These are phyloP conservation scores for Zapornia atra DNA, from an alignment of 2,113 vertebrate genomes.

Conservation along the genomic window DNA sequence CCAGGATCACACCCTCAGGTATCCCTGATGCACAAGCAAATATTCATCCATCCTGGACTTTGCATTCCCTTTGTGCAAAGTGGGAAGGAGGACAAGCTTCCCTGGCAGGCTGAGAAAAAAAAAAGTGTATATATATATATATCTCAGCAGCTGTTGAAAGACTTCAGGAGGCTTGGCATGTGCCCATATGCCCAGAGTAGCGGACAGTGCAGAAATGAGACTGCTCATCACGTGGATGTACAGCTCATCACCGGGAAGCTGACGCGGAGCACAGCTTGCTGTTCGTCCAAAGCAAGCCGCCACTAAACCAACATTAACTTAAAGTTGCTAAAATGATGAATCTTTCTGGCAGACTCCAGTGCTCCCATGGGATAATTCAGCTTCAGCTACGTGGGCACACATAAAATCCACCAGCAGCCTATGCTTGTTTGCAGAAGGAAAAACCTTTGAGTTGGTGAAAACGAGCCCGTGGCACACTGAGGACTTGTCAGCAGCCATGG, in stretches of 20 bases:
- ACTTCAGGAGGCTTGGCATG: conserved; percentile 32
- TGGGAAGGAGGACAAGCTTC: neutral
- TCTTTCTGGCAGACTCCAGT: neutral
- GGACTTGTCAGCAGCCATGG: neutral
- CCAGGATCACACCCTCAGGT: neutral
- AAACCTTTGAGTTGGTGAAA: conserved; percentile 10
- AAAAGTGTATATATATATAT: neutral
- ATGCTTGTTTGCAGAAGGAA: neutral
- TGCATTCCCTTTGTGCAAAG: neutral
- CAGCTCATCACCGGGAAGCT: neutral
- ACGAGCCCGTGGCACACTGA: neutral
- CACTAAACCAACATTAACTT: neutral
- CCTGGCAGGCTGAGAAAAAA: neutral
- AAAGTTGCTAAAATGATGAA: conserved; percentile 40
- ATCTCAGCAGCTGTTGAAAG: conserved; percentile 49
- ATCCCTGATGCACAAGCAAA: neutral
- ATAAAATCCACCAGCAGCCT: neutral
- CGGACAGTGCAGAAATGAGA: neutral
- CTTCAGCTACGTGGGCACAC: neutral
- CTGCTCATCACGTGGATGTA: neutral
- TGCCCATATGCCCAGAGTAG: neutral
- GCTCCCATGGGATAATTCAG: neutral
- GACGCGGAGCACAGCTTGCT: rapidly evolving
- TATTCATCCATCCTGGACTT: neutral
- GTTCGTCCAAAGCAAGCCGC: neutral